Percentiles rank a stretch among this genome's conserved stretches.
Conservation (phyloP, 2,113 vertebrate species). For the Laticauda colubrina region DNA sequence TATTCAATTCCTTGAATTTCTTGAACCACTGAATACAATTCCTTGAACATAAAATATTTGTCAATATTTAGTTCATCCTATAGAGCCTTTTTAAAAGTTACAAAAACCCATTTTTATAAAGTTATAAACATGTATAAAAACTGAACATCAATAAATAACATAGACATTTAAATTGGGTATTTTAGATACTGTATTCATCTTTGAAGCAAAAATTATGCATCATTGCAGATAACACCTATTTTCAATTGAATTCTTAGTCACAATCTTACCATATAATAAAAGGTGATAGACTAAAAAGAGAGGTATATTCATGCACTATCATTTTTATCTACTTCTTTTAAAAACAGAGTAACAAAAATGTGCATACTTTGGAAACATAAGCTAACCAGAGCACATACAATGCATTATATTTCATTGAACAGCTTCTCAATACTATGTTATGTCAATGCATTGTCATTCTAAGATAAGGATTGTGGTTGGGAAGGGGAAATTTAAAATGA, state of each 20-base stretch:
- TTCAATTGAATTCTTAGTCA: constrained; percentile 55
- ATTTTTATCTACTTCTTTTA: constrained; percentile 48
- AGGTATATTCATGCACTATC: constrained; percentile 71
- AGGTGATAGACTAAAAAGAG: constrained; percentile 57
- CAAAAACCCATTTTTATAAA: constrained; percentile 50
- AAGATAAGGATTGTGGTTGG: constrained; percentile 72
- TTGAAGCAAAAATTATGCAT: constrained; percentile 45
- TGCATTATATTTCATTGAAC: constrained; percentile 72
- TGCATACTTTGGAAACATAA: constrained; percentile 74
- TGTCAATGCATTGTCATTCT: constrained; percentile 75
- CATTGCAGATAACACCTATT: constrained; percentile 39
- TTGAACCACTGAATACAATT: not conserved
- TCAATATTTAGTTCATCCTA: constrained; percentile 34
- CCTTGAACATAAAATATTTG: constrained; percentile 41
- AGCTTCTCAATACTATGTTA: constrained; percentile 57
- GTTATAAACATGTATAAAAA: constrained; percentile 59
- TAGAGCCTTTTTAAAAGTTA: constrained; percentile 20
- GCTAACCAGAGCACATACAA: constrained; percentile 76
- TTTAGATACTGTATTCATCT: constrained; percentile 1
- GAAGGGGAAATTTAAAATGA: constrained; percentile 73
- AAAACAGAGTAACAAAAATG: constrained; percentile 60
- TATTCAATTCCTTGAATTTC: constrained; percentile 3
- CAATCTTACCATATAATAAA: constrained; percentile 68
- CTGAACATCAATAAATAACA: constrained; percentile 38
- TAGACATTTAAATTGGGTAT: constrained; percentile 17